Evolutionary conservation across 2,113 vertebrate genomes (phyloP).

Genomic region (Xiphophorus couchianus): DNA sequence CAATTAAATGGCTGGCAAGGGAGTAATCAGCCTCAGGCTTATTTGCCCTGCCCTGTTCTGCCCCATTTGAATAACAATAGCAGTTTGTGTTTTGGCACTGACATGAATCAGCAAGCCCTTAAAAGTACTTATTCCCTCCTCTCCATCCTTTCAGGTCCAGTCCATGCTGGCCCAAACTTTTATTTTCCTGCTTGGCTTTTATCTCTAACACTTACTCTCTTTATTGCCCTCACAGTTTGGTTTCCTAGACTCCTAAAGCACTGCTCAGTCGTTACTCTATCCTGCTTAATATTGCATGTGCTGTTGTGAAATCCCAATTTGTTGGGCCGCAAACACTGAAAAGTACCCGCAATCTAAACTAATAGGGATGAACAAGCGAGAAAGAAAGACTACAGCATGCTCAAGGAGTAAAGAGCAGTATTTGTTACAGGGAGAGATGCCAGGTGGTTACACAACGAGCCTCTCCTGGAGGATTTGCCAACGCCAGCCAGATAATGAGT

Average conservation of each 20-base stretch:
- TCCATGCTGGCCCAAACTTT: constrained; percentile 36
- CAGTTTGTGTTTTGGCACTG: constrained; percentile 35
- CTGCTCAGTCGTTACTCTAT: constrained; percentile 30
- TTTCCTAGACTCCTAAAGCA: constrained; percentile 23
- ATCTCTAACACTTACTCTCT: constrained; percentile 28
- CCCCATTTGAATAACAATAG: constrained; percentile 70
- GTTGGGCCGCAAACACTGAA: constrained; percentile 42
- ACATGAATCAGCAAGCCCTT: constrained; percentile 53
- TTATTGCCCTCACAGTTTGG: constrained; percentile 23
- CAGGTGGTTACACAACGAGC: constrained; percentile 66
- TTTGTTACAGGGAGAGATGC: constrained; percentile 54
- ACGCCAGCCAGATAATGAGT: constrained; percentile 60
- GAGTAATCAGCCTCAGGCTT: constrained; percentile 58
- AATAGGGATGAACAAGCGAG: constrained; percentile 24
- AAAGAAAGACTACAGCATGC: constrained; percentile 25
- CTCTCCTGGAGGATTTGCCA: constrained; percentile 47
- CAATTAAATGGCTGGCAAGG: constrained; percentile 50
- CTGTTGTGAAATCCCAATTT: constrained; percentile 38
- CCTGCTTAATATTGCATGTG: constrained; percentile 39
- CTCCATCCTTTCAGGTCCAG: neutral
- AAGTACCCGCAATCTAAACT: constrained; percentile 43
- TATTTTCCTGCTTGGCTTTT: constrained; percentile 34
- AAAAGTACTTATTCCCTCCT: constrained; percentile 41
- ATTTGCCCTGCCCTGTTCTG: constrained; percentile 38
- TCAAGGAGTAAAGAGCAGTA: constrained; percentile 30